These are phyloP conservation scores for Hemaris fuciformis DNA, from an alignment of 2,888 invertebrate genomes.

Conservation along the genomic window DNA sequence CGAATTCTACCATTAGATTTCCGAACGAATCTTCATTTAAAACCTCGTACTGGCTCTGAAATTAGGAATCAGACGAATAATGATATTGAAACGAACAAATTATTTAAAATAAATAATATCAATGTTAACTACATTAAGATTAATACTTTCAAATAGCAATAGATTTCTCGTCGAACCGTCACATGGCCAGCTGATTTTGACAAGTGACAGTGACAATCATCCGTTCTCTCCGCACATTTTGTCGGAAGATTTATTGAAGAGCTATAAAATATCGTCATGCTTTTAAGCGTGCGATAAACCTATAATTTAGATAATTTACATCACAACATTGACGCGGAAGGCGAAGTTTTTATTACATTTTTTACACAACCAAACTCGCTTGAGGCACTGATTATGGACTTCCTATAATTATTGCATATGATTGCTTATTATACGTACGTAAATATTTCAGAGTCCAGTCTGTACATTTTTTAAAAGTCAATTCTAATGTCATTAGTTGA, in stretches of 20 bases:
- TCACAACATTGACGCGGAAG: constrained; percentile 5
- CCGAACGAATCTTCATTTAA: background rate
- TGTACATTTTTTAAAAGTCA: background rate
- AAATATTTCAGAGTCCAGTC: background rate
- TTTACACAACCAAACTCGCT: constrained; percentile 7
- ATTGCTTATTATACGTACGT: background rate
- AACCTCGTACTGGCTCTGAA: no score
- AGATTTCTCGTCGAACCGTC: background rate
- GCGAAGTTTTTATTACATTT: constrained; percentile 8
- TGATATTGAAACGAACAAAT: no score
- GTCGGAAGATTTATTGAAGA: background rate
- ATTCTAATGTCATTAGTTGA: no score
- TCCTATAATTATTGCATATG: constrained; percentile 7
- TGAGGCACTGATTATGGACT: constrained; percentile 2
- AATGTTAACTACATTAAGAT: no score
- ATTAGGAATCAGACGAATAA: no score
- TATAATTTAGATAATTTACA: constrained; percentile 10
- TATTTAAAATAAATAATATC: no score
- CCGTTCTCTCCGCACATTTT: background rate
- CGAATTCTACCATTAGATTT: background rate
- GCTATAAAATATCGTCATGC: background rate
- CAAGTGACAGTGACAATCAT: background rate
- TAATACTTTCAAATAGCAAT: background rate
- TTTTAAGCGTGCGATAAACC: constrained; percentile 8
- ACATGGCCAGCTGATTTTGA: background rate